Percentiles rank a stretch among this genome's conserved stretches.
These are phyloP conservation scores for Pterostichus niger DNA, from an alignment of 2,888 invertebrate species.

Conservation along the genomic window DNA sequence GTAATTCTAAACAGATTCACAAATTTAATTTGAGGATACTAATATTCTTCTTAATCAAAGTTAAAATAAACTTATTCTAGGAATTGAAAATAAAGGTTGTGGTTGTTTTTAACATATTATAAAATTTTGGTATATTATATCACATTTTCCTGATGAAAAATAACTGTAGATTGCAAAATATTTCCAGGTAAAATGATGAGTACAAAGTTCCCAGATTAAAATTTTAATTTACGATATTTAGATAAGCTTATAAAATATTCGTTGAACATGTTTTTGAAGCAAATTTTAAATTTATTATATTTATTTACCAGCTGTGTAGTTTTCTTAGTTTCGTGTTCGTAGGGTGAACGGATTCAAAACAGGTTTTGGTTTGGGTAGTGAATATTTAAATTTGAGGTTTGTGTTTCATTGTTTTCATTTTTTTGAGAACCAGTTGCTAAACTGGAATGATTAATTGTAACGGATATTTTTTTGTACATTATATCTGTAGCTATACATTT, in stretches of 20 bases:
- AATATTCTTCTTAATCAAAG: too few species aligned
- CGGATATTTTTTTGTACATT: slow-evolving; percentile 2
- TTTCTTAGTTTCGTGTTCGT: not conserved
- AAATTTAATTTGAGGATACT: too few species aligned
- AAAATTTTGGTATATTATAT: too few species aligned
- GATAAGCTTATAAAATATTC: not conserved
- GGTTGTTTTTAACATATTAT: too few species aligned
- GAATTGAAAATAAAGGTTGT: too few species aligned
- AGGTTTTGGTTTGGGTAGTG: slow-evolving; percentile 33
- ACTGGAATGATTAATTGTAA: slow-evolving; percentile 40
- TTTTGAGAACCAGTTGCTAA: slow-evolving; percentile 20
- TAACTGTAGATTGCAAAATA: too few species aligned
- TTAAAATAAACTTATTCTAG: too few species aligned
- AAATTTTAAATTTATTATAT: not conserved
- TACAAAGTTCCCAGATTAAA: not conserved
- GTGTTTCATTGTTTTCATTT: not conserved
- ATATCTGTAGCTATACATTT: not conserved
- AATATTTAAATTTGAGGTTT: slow-evolving; percentile 1
- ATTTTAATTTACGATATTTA: not conserved
- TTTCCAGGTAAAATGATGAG: too few species aligned
- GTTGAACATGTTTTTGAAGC: not conserved
- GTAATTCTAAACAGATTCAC: too few species aligned
- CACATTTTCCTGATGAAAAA: too few species aligned
- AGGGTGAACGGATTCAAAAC: slow-evolving; percentile 18
- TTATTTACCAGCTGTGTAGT: not conserved